Conservation (phyloP, 2,113 vertebrate genomes). For the rat (Rattus norvegicus) region GRCr8 NC_086020.1:249090501-249091000, state of each 20-base stretch:
- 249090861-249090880: background rate
- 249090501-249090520: background rate
- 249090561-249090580: background rate
- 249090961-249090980: background rate
- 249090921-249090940: background rate
- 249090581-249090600: background rate
- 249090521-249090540: background rate
- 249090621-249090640: background rate
- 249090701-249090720: background rate
- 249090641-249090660: background rate
- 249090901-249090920: background rate
- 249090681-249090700: background rate
- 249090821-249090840: background rate
- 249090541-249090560: background rate
- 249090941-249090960: background rate
- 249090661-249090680: background rate
- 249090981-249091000: background rate
- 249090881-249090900: background rate
- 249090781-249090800: background rate
- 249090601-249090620: background rate
- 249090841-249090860: background rate
- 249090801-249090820: background rate
- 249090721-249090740: background rate
- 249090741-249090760: background rate
- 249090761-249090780: background rate